Evolutionary conservation across 2,113 vertebrate species (phyloP), one percentile per base, ranked within the genome.

Genomic region (Bubo bubo): DNA sequence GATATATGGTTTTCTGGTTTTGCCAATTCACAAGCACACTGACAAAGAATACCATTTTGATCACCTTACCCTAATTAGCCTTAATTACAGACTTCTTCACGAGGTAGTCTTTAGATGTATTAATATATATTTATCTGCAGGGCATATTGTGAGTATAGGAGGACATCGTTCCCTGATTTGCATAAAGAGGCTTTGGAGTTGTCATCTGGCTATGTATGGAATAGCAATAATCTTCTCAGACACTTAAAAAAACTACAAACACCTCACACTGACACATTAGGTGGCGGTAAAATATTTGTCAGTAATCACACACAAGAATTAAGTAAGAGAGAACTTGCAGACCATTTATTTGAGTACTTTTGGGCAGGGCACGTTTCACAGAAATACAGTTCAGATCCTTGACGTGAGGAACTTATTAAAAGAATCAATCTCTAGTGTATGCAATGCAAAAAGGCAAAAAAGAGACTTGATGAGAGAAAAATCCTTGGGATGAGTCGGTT

Each of bases 71-170:
- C 47, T 96, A 91, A 88, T 92, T 93, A 96, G 64, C 28, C 59
- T 89, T 96, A 95, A 97, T 96, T 95, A 88, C 8, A 96, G 43
- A 70, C 35, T 91, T 59, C 39, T 82, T 80, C 49, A 73, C 41
- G 71, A 68, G 41, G n/a, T 70, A 15, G 8, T 90, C 47, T 95
- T 97, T 92, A 97, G 43, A 66, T 50, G 10, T 62, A 92, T 74
- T 87, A 83, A 86, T 72, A 93, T 47, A 63, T 92, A 93, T 87
- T 97, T 96, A 97, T 95, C 74, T 94, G 34, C 49, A 35, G 79
- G 58, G 52, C 35, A 85, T 55, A 93, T 67, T 87, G 53, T 93
- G 66, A 96, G 9, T 70, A 86, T 18, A 82, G 59, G 39, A 68
- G 75, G 39, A 88, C 82, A 43, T 16, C 1, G 12, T 66, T 93